Conservation (phyloP, 2,888 invertebrate genomes). For the Xiphydria camelus region DNA sequence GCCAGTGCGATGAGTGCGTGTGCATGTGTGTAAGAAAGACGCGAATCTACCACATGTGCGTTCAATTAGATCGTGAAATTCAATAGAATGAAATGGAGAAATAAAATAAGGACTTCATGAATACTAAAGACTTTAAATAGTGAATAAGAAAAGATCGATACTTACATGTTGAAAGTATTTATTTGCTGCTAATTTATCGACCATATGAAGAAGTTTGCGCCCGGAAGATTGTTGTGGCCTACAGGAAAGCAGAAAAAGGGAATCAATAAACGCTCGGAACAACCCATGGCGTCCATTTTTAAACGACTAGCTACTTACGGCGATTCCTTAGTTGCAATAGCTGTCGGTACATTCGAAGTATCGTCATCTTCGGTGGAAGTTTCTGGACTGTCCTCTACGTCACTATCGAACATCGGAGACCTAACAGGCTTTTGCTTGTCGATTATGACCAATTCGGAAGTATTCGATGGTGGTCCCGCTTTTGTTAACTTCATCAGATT, state of each 20-base stretch:
- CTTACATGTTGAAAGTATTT: conserved; percentile 81
- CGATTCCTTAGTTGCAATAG: conserved; percentile 38
- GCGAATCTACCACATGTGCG: no score
- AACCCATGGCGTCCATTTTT: no score
- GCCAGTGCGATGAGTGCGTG: no score
- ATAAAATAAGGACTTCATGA: neutral
- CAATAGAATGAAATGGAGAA: no score
- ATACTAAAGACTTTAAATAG: neutral
- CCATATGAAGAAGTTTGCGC: conserved; percentile 77
- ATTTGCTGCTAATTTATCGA: conserved; percentile 83
- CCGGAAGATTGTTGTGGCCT: conserved; percentile 56
- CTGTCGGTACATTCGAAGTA: conserved; percentile 41
- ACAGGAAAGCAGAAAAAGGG: neutral
- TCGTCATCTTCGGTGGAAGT: conserved; percentile 77
- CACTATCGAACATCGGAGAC: conserved; percentile 73
- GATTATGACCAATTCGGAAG: conserved; percentile 25
- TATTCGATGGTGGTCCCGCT: conserved; percentile 37
- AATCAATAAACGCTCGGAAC: no score
- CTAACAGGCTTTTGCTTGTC: conserved; percentile 42
- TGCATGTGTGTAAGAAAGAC: no score
- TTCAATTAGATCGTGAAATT: no score
- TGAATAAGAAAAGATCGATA: conserved; percentile 17
- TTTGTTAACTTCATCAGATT: conserved; percentile 73
- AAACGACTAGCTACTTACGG: conserved; percentile 38
- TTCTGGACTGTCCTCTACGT: conserved; percentile 79